Base-by-base conservation (phyloP, 2,797 vertebrate species). In the Chrysocyon brachyurus region DNA sequence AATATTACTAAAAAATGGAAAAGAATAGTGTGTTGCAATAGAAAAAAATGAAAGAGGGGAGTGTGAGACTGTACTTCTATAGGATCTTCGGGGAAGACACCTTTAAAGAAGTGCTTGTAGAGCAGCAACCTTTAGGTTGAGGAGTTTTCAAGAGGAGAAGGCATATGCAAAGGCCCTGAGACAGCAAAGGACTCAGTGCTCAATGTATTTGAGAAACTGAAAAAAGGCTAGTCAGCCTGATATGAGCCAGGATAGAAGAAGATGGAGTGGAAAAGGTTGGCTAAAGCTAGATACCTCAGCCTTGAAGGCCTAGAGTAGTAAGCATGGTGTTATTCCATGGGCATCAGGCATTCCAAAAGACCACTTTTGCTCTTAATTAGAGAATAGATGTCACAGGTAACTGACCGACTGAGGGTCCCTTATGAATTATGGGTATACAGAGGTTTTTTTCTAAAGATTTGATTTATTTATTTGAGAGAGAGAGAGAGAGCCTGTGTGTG, bases 1-100 rank as follows among this genome's bases (percentile, higher is more conserved):
- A 78, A 77, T 33, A 24, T 78, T 89, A 61, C 36, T 77, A n/a
- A 84, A 79, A 90, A 89, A 70, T 85, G 17, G 21, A 70, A 92
- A 86, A 73, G 19, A 90, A 46, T 10, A 81, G 21, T 49, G 6
- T 78, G 4, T 21, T 61, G 16, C 33, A 21, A 36, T 36, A 10
- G 10, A 59, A 14, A 52, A n/a, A 36, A 91, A 72, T 19, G 12
- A 70, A 63, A 36, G 52, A 9, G 40, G 12, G 85, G 14, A 90
- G 26, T 33, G 5, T 54, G 15, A 94, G 52, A 40, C 3, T 4
- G 73, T 86, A 22, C 10, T 36, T 94, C 16, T 31, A 52, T 26
- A 84, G 40, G 5, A 36, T 66, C 49, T 94, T 83, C 16, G 64
- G 64, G 33, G 21, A 87, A 61, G 61, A 61, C 6, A 22, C 59